These are phyloP conservation scores for Eubucco bourcierii DNA, from an alignment of 2,113 vertebrate genomes.

Conservation along the genomic window DNA sequence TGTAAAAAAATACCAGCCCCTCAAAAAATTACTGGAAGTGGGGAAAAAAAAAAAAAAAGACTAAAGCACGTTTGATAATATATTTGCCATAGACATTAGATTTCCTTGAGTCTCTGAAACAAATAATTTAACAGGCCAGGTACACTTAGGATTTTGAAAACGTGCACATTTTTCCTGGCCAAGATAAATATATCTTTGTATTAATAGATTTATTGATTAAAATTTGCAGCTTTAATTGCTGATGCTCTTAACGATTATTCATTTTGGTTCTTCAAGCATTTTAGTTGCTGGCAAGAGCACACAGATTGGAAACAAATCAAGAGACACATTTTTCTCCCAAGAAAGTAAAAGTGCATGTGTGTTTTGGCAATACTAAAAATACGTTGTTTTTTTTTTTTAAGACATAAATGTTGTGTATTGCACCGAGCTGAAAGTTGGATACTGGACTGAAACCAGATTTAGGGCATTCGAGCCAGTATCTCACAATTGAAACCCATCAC, in stretches of 20 bases:
- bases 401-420: slow-evolving; percentile 65
- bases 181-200: slow-evolving; percentile 68
- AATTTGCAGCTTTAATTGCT: slow-evolving; percentile 74
- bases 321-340: slow-evolving; percentile 77
- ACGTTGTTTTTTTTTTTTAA: neutral
- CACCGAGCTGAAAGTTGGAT: slow-evolving; percentile 43
- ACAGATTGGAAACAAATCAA: slow-evolving; percentile 78
- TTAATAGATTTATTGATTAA: slow-evolving; percentile 75
- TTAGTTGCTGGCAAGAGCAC: slow-evolving; percentile 73
- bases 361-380: slow-evolving; percentile 70
- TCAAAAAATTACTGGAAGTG: slow-evolving; percentile 61
- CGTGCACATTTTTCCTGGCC: slow-evolving; percentile 47
- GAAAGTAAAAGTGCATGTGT: slow-evolving; percentile 77
- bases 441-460: slow-evolving; percentile 50
- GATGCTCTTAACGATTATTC: slow-evolving; percentile 73
- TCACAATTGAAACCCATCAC: neutral
- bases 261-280: slow-evolving; percentile 72
- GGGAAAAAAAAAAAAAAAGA: slow-evolving; percentile 40
- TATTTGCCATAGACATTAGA: slow-evolving; percentile 67
- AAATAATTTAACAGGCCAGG: slow-evolving; percentile 65
- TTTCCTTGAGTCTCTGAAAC: slow-evolving; percentile 69
- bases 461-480: slow-evolving; percentile 12
- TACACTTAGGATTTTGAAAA: slow-evolving; percentile 56
- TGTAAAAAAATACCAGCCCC: neutral
- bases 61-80: slow-evolving; percentile 62